Conservation (phyloP, 2,797 vertebrate species). For the Bradypodion ventrale region DNA sequence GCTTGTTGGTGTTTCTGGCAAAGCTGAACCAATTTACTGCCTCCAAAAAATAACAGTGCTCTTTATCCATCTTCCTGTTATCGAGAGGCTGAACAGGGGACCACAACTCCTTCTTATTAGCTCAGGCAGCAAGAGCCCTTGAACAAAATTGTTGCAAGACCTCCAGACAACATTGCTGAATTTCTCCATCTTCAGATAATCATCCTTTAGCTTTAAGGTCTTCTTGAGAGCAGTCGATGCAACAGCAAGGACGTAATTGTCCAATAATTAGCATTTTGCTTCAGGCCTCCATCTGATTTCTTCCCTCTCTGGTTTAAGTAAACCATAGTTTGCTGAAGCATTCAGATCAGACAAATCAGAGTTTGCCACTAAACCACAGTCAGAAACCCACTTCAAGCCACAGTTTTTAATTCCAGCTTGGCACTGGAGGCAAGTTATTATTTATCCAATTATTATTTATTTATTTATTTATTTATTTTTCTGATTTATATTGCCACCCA, state of each 20-base stretch:
- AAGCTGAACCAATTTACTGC: background rate
- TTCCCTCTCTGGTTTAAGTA: background rate
- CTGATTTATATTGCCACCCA: too few relatives aligned
- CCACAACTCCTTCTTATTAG: background rate
- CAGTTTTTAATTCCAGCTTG: background rate
- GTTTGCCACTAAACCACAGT: background rate
- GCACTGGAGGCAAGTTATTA: background rate
- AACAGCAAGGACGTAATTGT: background rate
- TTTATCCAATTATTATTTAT: background rate
- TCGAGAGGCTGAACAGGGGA: rapidly evolving
- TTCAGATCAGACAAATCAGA: background rate
- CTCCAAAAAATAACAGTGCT: rapidly evolving
- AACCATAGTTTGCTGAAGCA: background rate
- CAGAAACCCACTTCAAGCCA: background rate
- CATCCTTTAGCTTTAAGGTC: too few relatives aligned
- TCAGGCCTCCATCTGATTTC: too few relatives aligned
- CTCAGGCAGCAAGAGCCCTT: background rate
- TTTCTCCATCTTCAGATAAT: too few relatives aligned
- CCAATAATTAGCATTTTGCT: too few relatives aligned
- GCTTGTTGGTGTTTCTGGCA: background rate
- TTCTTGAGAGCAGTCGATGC: background rate
- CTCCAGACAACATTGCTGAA: background rate
- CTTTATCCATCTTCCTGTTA: background rate
- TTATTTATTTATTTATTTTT: too few relatives aligned
- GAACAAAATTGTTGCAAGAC: background rate